A percentile compares a stretch with the other conserved stretches of the same genome.
phyloP scores from a whole-genome alignment of 2,797 vertebrate genomes.

The Acipenser oxyrinchus region DNA sequence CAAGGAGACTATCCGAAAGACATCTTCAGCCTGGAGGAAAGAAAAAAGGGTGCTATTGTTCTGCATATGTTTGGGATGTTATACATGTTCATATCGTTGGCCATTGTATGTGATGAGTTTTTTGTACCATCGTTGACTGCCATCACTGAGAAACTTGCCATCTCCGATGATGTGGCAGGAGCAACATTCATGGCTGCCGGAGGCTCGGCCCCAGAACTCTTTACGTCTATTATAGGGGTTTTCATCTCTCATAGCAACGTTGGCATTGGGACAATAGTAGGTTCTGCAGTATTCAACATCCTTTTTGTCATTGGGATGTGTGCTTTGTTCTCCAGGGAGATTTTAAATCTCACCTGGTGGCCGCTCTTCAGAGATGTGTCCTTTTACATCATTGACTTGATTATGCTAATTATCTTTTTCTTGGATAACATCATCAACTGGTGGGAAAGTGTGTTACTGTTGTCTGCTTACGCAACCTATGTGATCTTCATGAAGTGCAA shows the following conservation, averaged over 20 bases:
- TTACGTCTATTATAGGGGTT: slow-evolving; percentile 92
- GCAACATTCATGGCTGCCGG: slow-evolving; percentile 97
- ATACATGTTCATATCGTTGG: slow-evolving; percentile 96
- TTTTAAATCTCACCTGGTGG: slow-evolving; percentile 95
- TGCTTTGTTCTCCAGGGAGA: slow-evolving; percentile 88
- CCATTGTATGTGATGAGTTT: slow-evolving; percentile 93
- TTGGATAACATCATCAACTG: slow-evolving; percentile 85
- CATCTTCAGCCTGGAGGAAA: slow-evolving; percentile 74
- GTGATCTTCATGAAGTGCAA: slow-evolving; percentile 98
- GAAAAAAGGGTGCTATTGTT: slow-evolving; percentile 73
- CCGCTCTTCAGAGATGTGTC: slow-evolving; percentile 92
- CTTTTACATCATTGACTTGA: slow-evolving; percentile 88
- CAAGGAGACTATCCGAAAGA: slow-evolving; percentile 84
- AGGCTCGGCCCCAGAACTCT: slow-evolving; percentile 92
- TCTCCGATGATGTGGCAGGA: slow-evolving; percentile 92
- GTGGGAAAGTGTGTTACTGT: slow-evolving; percentile 73
- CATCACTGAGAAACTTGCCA: slow-evolving; percentile 85
- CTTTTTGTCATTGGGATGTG: slow-evolving; percentile 97
- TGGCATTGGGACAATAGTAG: slow-evolving; percentile 93
- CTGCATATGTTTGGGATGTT: slow-evolving; percentile 89
- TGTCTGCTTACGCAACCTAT: slow-evolving; percentile 74
- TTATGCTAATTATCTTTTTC: slow-evolving; percentile 92
- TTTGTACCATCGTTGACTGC: slow-evolving; percentile 92
- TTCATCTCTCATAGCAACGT: slow-evolving; percentile 94
- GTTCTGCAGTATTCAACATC: slow-evolving; percentile 95